phyloP scores from a whole-genome alignment of 2,888 invertebrate genomes.

The Diaperis boleti region DNA sequence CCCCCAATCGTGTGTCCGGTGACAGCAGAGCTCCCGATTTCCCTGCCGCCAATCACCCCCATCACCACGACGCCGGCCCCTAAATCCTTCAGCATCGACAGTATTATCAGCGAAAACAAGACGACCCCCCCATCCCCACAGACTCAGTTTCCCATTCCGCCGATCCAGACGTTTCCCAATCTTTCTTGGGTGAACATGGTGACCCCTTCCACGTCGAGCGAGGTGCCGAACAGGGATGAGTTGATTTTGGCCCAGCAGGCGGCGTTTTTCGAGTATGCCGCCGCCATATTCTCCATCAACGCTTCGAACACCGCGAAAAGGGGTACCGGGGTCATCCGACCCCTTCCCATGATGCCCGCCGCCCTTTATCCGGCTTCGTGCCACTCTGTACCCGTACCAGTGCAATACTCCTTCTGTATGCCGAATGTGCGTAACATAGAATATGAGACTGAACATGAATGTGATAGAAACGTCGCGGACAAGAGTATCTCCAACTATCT shows the following conservation, averaged over 20 bases:
- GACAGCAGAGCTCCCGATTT: constrained; percentile 41
- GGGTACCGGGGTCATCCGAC: constrained; percentile 44
- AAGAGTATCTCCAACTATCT: constrained; percentile 46
- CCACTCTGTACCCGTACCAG: constrained; percentile 47
- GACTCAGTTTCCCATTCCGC: constrained; percentile 33
- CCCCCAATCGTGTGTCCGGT: constrained; percentile 58
- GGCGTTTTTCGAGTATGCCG: constrained; percentile 52
- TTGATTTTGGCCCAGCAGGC: constrained; percentile 61
- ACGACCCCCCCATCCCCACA: constrained; percentile 39
- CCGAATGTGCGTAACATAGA: constrained; percentile 45
- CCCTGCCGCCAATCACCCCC: constrained; percentile 34
- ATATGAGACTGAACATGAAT: constrained; percentile 50
- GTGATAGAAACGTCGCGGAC: constrained; percentile 46
- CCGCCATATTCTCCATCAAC: constrained; percentile 48
- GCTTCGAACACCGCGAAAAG: constrained; percentile 44
- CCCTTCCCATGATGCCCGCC: constrained; percentile 47
- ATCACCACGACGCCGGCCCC: constrained; percentile 58
- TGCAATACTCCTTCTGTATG: constrained; percentile 50
- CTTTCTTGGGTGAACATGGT: constrained; percentile 45
- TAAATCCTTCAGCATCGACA: constrained; percentile 86
- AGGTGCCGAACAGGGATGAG: constrained; percentile 52
- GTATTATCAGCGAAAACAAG: constrained; percentile 68
- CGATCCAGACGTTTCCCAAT: constrained; percentile 41
- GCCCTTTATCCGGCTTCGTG: constrained; percentile 45
- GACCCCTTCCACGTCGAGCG: constrained; percentile 31